Base-by-base conservation (phyloP, 1,140 invertebrate species). In the Caenorhabditis latens region DNA sequence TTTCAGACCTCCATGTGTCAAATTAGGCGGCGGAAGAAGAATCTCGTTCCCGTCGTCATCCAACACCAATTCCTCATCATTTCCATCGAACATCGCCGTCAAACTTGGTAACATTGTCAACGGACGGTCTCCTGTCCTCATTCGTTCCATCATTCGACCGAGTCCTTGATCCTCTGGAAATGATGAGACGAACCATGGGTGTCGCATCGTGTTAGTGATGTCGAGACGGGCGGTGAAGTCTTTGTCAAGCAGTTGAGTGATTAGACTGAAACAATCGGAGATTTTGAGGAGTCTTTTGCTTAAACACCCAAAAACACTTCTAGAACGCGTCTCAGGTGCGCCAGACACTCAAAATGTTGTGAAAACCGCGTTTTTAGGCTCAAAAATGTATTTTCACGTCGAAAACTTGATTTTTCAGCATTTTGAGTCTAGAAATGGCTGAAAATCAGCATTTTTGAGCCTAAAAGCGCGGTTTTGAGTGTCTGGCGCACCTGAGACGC, bases 131-230 rank as follows among this genome's bases (percentile, higher is more conserved):
- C 71, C 71, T 5, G 71, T 79, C 53, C 71, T 48, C 71, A 79
- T 79, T 50, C 71, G 43, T n/a, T 79, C 71, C 71, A 79, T 79
- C 4, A 53, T 50, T 50, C 71, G 46, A 2, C 71, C 71, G 21
- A 79, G 71, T 7, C 71, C 71, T 79, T 79, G 46, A 14, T 79
- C 71, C 13, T 67, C 50, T 14, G 50, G 40, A 16, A 67, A 67
- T 40, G 11, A 13, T 42, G 50, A 14, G 13, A 14, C 13, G 9
- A 53, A 53, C 50, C 50, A 42, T 0, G 32, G 24, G 40, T 67
- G 19, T 67, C 19, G 13, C 21, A 14, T 67, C 32, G 32, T 13
- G 9, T 61, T n/a, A n/a, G 24, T n/a, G 4, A n/a, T 61, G 0
- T 61, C n/a, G 8, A n/a, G 24, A 61, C 19, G 24, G 9, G 58